phyloP scores from a whole-genome alignment of 2,113 vertebrate genomes.

The Stegastes partitus region DNA sequence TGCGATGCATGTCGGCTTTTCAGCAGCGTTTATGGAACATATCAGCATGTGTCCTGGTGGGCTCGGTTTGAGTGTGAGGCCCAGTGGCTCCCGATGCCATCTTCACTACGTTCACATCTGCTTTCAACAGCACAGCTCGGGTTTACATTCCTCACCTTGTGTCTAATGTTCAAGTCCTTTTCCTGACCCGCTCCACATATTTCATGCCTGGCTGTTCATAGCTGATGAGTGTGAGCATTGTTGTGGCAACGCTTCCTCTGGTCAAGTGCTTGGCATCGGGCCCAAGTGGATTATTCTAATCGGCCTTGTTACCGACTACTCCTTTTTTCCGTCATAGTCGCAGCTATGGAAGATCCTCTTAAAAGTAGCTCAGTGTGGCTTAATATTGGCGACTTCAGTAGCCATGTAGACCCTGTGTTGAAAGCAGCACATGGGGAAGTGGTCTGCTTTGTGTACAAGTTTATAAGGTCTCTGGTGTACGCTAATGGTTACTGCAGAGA shows the following conservation, averaged over 20 bases:
- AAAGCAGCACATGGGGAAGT: slow-evolving; percentile 34
- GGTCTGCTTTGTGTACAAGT: slow-evolving; percentile 28
- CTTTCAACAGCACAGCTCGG: slow-evolving; percentile 44
- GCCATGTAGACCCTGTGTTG: slow-evolving; percentile 26
- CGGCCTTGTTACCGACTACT: slow-evolving; percentile 49
- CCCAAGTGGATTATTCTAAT: slow-evolving; percentile 67
- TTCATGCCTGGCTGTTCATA: slow-evolving; percentile 70
- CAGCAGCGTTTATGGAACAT: neutral
- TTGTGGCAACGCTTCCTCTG: slow-evolving; percentile 69
- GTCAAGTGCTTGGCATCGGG: slow-evolving; percentile 55
- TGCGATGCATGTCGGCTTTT: slow-evolving; percentile 24
- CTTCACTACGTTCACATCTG: slow-evolving; percentile 45
- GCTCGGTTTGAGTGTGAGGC: neutral
- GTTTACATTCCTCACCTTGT: slow-evolving; percentile 75
- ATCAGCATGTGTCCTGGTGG: slow-evolving; percentile 6
- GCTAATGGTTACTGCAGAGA: slow-evolving; percentile 46
- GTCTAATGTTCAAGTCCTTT: slow-evolving; percentile 64
- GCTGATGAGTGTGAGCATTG: slow-evolving; percentile 69
- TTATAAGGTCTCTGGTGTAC: slow-evolving; percentile 22
- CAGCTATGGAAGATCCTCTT: slow-evolving; percentile 30
- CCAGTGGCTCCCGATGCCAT: slow-evolving; percentile 15
- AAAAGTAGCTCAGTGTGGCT: slow-evolving; percentile 30
- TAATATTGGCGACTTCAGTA: slow-evolving; percentile 15
- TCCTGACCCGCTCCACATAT: slow-evolving; percentile 68
- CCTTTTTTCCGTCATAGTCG: slow-evolving; percentile 41